Percentiles rank a stretch among this genome's conserved stretches.
phyloP scores from a whole-genome alignment of 1,140 invertebrate genomes.

The Glossosoma conforme region DNA sequence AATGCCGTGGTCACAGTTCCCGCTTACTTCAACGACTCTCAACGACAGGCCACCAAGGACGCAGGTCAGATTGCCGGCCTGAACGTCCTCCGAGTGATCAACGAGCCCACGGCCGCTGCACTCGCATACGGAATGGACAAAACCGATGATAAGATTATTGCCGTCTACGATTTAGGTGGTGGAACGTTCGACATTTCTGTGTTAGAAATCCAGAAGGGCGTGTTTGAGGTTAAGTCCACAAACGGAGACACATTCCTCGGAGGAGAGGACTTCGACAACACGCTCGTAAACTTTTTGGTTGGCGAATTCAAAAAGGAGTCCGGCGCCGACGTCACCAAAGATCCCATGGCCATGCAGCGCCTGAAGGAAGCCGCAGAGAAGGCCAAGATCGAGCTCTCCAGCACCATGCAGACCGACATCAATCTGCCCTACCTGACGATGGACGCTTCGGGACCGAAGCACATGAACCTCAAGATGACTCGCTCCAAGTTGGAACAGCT shows the following conservation, averaged over 20 bases:
- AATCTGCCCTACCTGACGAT: conserved; percentile 49
- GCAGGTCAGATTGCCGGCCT: conserved; percentile 62
- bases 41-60: conserved; percentile 55
- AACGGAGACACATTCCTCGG: conserved; percentile 58
- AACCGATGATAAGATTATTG: conserved; percentile 81
- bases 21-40: conserved; percentile 55
- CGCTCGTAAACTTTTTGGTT: conserved; percentile 73
- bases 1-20: conserved; percentile 59
- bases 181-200: conserved; percentile 97
- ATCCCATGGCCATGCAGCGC: conserved; percentile 50
- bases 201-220: conserved; percentile 94
- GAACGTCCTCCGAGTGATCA: conserved; percentile 66
- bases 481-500: conserved; percentile 55
- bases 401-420: conserved; percentile 47
- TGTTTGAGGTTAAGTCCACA: conserved; percentile 94
- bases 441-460: conserved; percentile 33
- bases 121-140: conserved; percentile 72
- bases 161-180: conserved; percentile 95
- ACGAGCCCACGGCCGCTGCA: conserved; percentile 69
- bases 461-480: conserved; percentile 48
- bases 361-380: conserved; percentile 57
- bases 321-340: conserved; percentile 44
- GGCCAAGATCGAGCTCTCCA: conserved; percentile 35
- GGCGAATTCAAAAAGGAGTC: conserved; percentile 29
- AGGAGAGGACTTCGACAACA: conserved; percentile 51